phyloP scores from a whole-genome alignment of 2,888 invertebrate genomes.

The Dicranocentrus wangi region DNA sequence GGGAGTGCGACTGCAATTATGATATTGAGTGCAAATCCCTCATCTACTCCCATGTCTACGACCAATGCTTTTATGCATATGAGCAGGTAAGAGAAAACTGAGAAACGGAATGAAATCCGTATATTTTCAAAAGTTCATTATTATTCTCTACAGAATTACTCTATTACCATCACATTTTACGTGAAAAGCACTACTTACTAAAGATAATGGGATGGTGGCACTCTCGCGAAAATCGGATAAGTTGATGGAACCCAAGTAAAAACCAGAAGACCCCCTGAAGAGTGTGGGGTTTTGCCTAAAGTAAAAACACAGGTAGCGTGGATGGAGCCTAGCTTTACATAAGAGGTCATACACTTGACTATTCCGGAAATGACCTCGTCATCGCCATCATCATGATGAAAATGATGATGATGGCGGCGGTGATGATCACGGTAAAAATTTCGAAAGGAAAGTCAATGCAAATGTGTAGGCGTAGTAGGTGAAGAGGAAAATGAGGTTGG shows the following conservation, averaged over 20 bases:
- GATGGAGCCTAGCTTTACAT: too few species aligned
- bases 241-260: too few species aligned
- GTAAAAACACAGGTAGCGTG: too few species aligned
- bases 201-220: too few species aligned
- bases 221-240: too few species aligned
- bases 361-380: conserved; percentile 49
- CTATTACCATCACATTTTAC: background rate
- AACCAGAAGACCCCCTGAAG: too few species aligned
- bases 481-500: too few species aligned
- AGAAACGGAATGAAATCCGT: too few species aligned
- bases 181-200: too few species aligned
- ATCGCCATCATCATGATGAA: conserved; percentile 42
- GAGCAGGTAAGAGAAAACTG: conserved; percentile 69
- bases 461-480: background rate
- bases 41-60: conserved; percentile 71
- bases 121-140: conserved; percentile 4
- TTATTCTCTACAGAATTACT: conserved; percentile 7
- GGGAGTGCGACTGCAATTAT: conserved; percentile 73
- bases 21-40: conserved; percentile 72
- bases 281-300: too few species aligned
- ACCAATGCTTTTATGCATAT: conserved; percentile 72
- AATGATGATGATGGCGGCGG: conserved; percentile 6
- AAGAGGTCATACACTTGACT: conserved; percentile 1
- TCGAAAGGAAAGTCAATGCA: conserved; percentile 13
- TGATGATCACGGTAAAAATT: background rate